These are phyloP conservation scores for Ophiothrix spiculata DNA, from an alignment of 35 echinoderm and acorn worm species.

Conservation along the genomic window DNA sequence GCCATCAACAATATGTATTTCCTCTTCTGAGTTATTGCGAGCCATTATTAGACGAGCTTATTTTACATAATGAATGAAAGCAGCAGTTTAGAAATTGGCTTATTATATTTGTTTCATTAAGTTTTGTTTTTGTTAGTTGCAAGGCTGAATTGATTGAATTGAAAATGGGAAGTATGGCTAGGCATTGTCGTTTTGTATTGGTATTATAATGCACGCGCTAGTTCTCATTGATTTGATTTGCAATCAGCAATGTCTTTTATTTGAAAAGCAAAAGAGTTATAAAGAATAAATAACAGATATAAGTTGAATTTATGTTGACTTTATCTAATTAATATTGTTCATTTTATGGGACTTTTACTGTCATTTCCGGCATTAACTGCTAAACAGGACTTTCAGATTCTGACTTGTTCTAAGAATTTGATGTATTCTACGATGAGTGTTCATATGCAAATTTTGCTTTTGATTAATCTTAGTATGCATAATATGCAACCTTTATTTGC, in stretches of 20 bases:
- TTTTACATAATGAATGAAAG: constrained; percentile 13
- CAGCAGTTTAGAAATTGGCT: constrained; percentile 12
- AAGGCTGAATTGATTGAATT: constrained; percentile 13
- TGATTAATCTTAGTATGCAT: no score
- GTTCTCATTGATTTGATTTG: background rate
- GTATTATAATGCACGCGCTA: background rate
- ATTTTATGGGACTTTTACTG: no score
- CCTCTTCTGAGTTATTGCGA: background rate
- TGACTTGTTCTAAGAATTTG: no score
- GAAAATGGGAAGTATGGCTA: constrained; percentile 4
- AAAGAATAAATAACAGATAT: background rate
- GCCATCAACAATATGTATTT: constrained; percentile 16
- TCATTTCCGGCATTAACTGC: no score
- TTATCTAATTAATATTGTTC: no score
- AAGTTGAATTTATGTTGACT: no score
- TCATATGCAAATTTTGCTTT: no score
- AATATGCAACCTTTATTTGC: no score
- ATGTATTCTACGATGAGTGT: no score
- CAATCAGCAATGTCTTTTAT: background rate
- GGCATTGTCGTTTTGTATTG: background rate
- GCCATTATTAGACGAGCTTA: constrained; percentile 3
- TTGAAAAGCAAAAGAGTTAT: constrained; percentile 1
- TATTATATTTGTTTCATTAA: constrained; percentile 17
- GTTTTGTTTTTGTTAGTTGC: constrained; percentile 13
- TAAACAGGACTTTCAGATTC: no score